Percentiles rank a stretch among this genome's conserved stretches.
phyloP scores from a whole-genome alignment of 1,140 invertebrate species.

The Augochlora pura region DNA sequence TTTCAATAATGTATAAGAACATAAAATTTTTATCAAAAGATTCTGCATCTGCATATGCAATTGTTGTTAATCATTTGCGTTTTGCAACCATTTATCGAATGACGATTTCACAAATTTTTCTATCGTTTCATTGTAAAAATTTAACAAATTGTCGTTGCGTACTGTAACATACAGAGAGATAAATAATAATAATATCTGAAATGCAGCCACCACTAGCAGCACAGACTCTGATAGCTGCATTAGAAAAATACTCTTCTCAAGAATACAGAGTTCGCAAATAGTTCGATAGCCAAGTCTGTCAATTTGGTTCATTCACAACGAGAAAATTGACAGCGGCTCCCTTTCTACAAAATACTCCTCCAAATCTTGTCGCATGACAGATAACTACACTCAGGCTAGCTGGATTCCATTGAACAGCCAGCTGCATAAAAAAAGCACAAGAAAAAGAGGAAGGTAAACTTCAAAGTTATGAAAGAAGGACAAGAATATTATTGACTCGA shows the following conservation, averaged over 20 bases:
- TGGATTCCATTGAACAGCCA: slow-evolving; percentile 72
- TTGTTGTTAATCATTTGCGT: slow-evolving; percentile 43
- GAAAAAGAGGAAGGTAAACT: slow-evolving; percentile 77
- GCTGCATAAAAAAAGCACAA: slow-evolving; percentile 76
- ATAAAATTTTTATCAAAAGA: slow-evolving; percentile 13
- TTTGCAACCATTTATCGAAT: slow-evolving; percentile 29
- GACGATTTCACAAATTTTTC: slow-evolving; percentile 58
- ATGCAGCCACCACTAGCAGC: slow-evolving; percentile 69
- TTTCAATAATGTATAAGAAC: slow-evolving; percentile 23
- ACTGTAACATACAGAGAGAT: slow-evolving; percentile 31
- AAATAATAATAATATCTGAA: slow-evolving; percentile 61
- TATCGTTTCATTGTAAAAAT: neutral
- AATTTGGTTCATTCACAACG: slow-evolving; percentile 68
- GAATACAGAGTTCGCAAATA: slow-evolving; percentile 71
- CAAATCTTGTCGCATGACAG: slow-evolving; percentile 72
- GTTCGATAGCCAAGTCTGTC: slow-evolving; percentile 67
- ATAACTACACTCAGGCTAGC: slow-evolving; percentile 71
- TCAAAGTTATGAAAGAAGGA: slow-evolving; percentile 56
- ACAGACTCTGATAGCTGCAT: slow-evolving; percentile 71
- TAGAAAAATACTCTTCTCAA: slow-evolving; percentile 72
- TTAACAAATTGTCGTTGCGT: slow-evolving; percentile 55
- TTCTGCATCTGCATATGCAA: slow-evolving; percentile 40
- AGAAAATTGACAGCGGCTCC: slow-evolving; percentile 70
- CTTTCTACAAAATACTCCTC: slow-evolving; percentile 72
- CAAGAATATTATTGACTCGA: slow-evolving; percentile 58